Evolutionary conservation across 1,140 invertebrate species (phyloP), one percentile per base, ranked within the genome.

Genomic region (Idris sp.): DNA sequence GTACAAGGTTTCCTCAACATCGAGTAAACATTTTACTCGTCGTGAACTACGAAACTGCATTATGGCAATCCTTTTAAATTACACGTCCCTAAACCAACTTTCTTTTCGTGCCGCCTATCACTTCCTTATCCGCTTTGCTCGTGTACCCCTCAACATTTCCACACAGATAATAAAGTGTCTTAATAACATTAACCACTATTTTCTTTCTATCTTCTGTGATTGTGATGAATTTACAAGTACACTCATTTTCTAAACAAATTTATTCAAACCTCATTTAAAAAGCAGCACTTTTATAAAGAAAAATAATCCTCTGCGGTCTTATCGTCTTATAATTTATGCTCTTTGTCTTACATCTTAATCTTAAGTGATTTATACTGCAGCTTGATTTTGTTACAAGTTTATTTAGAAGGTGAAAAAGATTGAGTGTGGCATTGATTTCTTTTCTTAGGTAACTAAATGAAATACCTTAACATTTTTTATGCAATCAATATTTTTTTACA

Each of bases 61-160:
- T 73, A 73, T 65, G 69, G 69, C 65, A 73, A 73, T 73, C 69
- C 54, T 36, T 73, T 59, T 48, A 65, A 73, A 73, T 73, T 73
- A 65, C 54, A 46, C 53, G 31, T 58, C 25, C 46, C 36, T 49
- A 36, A 48, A 67, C 54, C 62, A 74, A 58, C 71, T 53, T 61
- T 61, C 46, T 74, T 68, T 68, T 58, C 35, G 15, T 49, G 51
- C 36, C 8, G 43, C 14, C 36, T 64, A 73, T 73, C 53, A 59
- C 36, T 59, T 64, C 26, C 36, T 64, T 44, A 44, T 73, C 58
- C 49, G 19, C 51, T 25, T 31, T 31, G 11, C 11, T 33, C 31
- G 3, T n/a, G n/a, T n/a, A n/a, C n/a, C 4, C 19, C 43, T 49
- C 51, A 19, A 67, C 48, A 38, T 6, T 1, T 10, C 30, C 31